phyloP scores from a whole-genome alignment of 2,797 vertebrate species.

The Zalophus californianus region DNA sequence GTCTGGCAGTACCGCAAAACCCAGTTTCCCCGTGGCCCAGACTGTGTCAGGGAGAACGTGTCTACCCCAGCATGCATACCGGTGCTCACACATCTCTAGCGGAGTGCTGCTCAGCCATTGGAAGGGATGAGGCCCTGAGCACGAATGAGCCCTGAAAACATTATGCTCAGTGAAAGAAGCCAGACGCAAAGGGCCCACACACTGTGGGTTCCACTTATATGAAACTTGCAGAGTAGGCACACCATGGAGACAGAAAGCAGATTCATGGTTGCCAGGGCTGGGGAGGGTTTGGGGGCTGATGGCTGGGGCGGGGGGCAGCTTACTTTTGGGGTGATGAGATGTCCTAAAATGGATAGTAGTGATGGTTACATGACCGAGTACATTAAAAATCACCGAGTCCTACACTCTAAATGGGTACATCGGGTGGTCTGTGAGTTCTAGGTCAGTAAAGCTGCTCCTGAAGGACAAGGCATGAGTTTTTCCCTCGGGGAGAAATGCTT shows the following conservation, averaged over 20 bases:
- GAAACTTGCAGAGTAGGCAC: background rate
- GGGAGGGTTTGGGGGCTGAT: background rate
- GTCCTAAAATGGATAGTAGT: background rate
- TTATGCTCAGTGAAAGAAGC: background rate
- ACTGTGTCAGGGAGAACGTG: fast-evolving
- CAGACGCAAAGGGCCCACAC: background rate
- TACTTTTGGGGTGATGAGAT: background rate
- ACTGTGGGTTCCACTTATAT: background rate
- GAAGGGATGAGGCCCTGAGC: background rate
- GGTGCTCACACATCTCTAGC: fast-evolving
- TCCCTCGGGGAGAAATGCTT: background rate
- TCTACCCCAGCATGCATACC: fast-evolving
- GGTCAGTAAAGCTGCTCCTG: background rate
- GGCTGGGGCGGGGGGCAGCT: background rate
- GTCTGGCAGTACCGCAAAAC: background rate
- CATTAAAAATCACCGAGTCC: background rate
- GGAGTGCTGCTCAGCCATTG: background rate
- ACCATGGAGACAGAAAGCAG: background rate
- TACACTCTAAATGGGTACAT: background rate
- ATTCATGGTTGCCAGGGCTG: background rate
- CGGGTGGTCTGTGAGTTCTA: background rate
- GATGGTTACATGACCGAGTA: background rate
- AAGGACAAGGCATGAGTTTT: background rate
- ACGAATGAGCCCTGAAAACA: background rate
- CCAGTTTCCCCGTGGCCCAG: fast-evolving